A percentile compares a stretch with the other conserved stretches of the same genome.
These are phyloP conservation scores for Eustalomyia histrio DNA, from an alignment of 2,888 invertebrate genomes.

Conservation along the genomic window DNA sequence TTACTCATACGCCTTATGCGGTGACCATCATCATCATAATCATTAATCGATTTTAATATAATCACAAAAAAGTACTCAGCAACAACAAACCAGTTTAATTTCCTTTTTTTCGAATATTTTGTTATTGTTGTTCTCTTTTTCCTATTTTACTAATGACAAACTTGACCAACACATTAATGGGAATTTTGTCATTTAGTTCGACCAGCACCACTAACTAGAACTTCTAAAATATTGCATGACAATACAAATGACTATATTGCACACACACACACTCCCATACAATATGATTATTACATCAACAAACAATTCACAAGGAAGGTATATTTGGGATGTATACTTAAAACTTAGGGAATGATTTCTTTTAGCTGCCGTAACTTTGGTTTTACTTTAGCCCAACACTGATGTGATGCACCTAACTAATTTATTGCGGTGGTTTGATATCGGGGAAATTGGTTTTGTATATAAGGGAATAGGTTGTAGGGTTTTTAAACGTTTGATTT, in stretches of 20 bases:
- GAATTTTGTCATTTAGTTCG: constrained; percentile 55
- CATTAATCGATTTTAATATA: constrained; percentile 47
- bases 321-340: too few species aligned
- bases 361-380: too few species aligned
- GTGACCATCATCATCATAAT: constrained; percentile 27
- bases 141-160: constrained; percentile 57
- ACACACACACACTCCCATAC: background rate
- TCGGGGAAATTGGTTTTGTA: too few species aligned
- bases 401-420: too few species aligned
- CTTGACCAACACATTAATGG: constrained; percentile 64
- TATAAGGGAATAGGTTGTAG: too few species aligned
- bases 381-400: too few species aligned
- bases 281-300: constrained; percentile 19
- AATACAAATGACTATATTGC: constrained; percentile 48
- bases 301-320: background rate
- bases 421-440: too few species aligned
- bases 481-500: too few species aligned
- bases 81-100: constrained; percentile 41
- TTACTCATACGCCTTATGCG: constrained; percentile 43
- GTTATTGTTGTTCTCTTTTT: constrained; percentile 18
- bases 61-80: constrained; percentile 20
- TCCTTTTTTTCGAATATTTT: constrained; percentile 28
- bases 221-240: constrained; percentile 38
- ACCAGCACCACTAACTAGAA: background rate
- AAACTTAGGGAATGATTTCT: too few species aligned